Conservation (phyloP, 2,888 invertebrate species). For the Linnaemya vulpina region DNA sequence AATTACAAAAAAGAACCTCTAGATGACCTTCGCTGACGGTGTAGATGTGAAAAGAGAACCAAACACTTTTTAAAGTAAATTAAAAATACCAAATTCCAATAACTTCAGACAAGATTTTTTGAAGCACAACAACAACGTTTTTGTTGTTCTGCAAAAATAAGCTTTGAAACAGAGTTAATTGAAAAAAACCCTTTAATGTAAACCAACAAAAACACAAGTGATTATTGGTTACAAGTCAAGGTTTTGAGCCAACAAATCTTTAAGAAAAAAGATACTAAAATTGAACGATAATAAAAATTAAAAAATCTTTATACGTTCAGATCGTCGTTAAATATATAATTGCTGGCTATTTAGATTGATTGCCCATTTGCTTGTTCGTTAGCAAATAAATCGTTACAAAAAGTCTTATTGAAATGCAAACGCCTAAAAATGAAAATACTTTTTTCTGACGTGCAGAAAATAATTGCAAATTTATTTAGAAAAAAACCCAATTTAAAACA, state of each 20-base stretch:
- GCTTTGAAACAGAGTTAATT: conserved; percentile 3
- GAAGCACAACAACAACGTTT: background rate
- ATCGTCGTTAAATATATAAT: background rate
- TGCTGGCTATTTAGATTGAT: conserved; percentile 39
- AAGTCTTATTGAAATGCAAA: conserved; percentile 35
- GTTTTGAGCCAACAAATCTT: conserved; percentile 11
- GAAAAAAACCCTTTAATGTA: conserved; percentile 4
- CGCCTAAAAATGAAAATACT: conserved; percentile 10
- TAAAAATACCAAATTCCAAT: conserved; percentile 31
- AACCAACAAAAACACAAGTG: conserved; percentile 24
- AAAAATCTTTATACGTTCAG: background rate
- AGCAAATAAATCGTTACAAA: conserved; percentile 49
- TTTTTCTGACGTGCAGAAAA: conserved; percentile 30
- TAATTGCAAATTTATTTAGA: conserved; percentile 26
- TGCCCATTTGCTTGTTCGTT: conserved; percentile 39
- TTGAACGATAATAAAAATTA: background rate
- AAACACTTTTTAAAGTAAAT: conserved; percentile 27
- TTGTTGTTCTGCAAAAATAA: conserved; percentile 3
- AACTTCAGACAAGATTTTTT: conserved; percentile 17
- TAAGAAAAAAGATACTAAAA: background rate
- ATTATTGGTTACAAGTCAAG: conserved; percentile 62
- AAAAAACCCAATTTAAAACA: conserved; percentile 38
- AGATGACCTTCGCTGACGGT: conserved; percentile 54
- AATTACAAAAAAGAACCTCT: conserved; percentile 60
- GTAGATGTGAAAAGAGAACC: conserved; percentile 31